Conservation (phyloP, 1,140 invertebrate genomes). For the Drosophila albomicans region DNA sequence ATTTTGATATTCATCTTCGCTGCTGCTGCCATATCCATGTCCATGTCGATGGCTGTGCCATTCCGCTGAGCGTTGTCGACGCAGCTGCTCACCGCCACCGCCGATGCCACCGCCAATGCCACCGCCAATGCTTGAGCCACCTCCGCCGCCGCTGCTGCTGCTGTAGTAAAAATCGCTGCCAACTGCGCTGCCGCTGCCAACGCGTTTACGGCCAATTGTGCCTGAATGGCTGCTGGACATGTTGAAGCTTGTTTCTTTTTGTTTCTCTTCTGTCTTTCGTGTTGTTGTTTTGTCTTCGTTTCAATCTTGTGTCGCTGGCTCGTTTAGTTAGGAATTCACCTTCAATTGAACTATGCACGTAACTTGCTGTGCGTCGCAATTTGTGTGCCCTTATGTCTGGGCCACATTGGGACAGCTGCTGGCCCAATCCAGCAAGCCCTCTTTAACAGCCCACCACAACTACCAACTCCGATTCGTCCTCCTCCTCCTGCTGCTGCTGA, state of each 20-base stretch:
- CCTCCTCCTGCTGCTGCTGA: slow-evolving; percentile 8
- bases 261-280: not conserved
- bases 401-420: slow-evolving; percentile 34
- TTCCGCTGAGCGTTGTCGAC: slow-evolving; percentile 87
- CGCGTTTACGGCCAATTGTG: slow-evolving; percentile 84
- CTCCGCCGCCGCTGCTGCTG: slow-evolving; percentile 31
- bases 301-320: not conserved
- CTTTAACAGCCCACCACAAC: not conserved
- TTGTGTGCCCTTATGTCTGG: slow-evolving; percentile 41
- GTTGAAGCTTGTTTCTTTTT: slow-evolving; percentile 8
- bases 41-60: slow-evolving; percentile 87
- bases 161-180: slow-evolving; percentile 79
- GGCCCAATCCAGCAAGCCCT: slow-evolving; percentile 11
- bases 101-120: not conserved
- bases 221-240: slow-evolving; percentile 84
- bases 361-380: slow-evolving; percentile 44
- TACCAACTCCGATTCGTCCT: not conserved
- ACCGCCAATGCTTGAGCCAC: slow-evolving; percentile 11
- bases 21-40: slow-evolving; percentile 86
- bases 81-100: slow-evolving; percentile 79
- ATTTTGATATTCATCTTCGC: slow-evolving; percentile 87
- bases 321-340: slow-evolving; percentile 39
- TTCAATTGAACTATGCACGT: slow-evolving; percentile 69
- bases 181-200: slow-evolving; percentile 75
- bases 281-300: not conserved